Evolutionary conservation across 1,140 invertebrate genomes (phyloP).

Genomic region (Diorhabda elongata): DNA sequence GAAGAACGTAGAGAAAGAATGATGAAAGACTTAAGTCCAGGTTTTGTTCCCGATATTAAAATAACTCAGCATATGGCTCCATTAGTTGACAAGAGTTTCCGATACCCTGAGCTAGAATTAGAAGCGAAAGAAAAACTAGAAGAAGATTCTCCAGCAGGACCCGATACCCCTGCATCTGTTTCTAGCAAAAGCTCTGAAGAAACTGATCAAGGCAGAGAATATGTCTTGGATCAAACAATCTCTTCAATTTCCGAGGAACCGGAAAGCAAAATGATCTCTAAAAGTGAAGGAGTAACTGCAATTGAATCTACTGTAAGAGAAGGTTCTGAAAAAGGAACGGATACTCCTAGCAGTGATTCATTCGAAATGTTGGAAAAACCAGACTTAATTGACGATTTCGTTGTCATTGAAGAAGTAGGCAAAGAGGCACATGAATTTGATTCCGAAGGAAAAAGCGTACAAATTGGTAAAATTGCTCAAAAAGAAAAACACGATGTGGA

Average conservation of each 20-base stretch:
- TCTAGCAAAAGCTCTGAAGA: constrained; percentile 61
- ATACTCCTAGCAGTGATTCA: constrained; percentile 81
- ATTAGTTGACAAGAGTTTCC: constrained; percentile 47
- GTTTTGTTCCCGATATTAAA: constrained; percentile 64
- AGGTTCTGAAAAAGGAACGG: constrained; percentile 53
- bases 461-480: constrained; percentile 53
- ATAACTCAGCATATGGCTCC: constrained; percentile 62
- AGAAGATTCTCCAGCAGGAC: constrained; percentile 26
- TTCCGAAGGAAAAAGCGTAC: constrained; percentile 73
- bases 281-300: constrained; percentile 51
- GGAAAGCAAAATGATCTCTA: constrained; percentile 44
- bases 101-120: constrained; percentile 53
- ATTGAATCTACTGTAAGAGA: constrained; percentile 53
- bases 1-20: constrained; percentile 45
- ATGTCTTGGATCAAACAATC: constrained; percentile 54
- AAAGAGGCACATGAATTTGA: constrained; percentile 77
- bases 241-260: constrained; percentile 55
- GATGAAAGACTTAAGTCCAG: constrained; percentile 48
- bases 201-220: constrained; percentile 60
- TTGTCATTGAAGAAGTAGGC: constrained; percentile 80
- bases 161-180: constrained; percentile 56
- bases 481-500: constrained; percentile 63
- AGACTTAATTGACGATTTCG: constrained; percentile 79
- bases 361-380: constrained; percentile 85
- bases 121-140: constrained; percentile 45